Evolutionary conservation across 2,888 invertebrate species (phyloP).

Genomic region (Agrochola macilenta): DNA sequence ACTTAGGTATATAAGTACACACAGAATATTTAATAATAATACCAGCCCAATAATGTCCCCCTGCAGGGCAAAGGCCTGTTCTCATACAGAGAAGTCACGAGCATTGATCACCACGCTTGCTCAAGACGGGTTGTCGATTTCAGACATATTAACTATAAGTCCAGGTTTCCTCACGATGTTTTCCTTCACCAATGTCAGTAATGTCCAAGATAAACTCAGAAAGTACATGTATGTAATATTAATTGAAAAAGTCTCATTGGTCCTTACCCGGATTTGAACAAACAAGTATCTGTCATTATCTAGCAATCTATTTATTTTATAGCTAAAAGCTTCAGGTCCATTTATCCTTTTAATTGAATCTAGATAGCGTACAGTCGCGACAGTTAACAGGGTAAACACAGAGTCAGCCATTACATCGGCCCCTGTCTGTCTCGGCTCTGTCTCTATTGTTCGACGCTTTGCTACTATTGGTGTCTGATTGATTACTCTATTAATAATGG

Average conservation of each 20-base stretch:
- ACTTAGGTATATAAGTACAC: neutral
- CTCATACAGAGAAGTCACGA: no score
- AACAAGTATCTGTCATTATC: neutral
- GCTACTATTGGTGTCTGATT: constrained; percentile 8
- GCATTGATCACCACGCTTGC: neutral
- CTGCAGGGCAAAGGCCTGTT: no score
- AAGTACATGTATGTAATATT: neutral
- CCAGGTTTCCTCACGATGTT: neutral
- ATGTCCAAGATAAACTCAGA: neutral
- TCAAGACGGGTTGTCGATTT: neutral
- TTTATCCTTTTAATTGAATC: constrained; percentile 26
- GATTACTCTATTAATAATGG: neutral
- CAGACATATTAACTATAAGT: neutral
- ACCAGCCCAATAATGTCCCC: no score
- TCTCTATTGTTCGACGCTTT: constrained; percentile 19
- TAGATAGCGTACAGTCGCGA: constrained; percentile 1
- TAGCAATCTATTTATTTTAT: neutral
- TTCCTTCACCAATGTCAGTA: neutral
- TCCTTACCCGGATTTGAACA: neutral
- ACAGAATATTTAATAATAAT: neutral
- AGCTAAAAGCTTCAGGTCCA: neutral
- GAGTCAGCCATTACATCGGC: constrained; percentile 3
- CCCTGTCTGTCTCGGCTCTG: neutral
- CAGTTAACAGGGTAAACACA: constrained; percentile 16
- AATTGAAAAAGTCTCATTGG: neutral